Base-by-base conservation (phyloP, 2,888 invertebrate species). In the Mesorhabditis belari region DNA sequence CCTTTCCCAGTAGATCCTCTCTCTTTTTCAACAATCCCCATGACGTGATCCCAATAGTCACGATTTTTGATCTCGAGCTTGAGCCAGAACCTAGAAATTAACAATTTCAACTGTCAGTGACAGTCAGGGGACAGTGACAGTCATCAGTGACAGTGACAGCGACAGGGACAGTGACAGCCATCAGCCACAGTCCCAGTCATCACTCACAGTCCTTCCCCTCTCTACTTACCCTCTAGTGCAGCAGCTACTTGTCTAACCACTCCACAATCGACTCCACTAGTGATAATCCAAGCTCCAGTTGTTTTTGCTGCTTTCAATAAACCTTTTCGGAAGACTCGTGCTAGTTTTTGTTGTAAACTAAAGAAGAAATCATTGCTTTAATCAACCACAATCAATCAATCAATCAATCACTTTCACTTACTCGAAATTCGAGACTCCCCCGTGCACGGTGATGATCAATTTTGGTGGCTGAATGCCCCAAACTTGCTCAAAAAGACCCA, bases 231-330 rank as follows among this genome's bases (percentile, higher is more conserved):
- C 64, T 79, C 79, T 24, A 79, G 63, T 3, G 79, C 79, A 24
- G 71, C 72, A 6, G 79, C 79, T 23, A 96, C 93, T 85, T 96
- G 95, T 68, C 90, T 87, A 55, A 95, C 94, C 54, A 95, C 95
- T 83, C 95, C 95, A 2, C 72, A 65, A 58, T 80, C 76, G 29
- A 79, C 70, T 12, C 80, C 79, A 25, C 82, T 92, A 0, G 95
- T 95, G 77, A 96, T 91, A 75, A 98, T 92, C 96, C 96, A 98
- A 17, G 96, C 95, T 12, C 93, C 94, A 0, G 96, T 95, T 0
- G 96, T 96, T 83, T 93, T 92, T 6, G 96, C 96, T 23, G 95
- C 96, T 55, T 71, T 71, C 17, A 96, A 85, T 59, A 98, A 86
- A 19, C 98, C 98, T 82, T 92, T 92, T 62, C 93, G 87, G 63